phyloP scores from a whole-genome alignment of 2,888 invertebrate genomes.

The Lapara coniferarum region DNA sequence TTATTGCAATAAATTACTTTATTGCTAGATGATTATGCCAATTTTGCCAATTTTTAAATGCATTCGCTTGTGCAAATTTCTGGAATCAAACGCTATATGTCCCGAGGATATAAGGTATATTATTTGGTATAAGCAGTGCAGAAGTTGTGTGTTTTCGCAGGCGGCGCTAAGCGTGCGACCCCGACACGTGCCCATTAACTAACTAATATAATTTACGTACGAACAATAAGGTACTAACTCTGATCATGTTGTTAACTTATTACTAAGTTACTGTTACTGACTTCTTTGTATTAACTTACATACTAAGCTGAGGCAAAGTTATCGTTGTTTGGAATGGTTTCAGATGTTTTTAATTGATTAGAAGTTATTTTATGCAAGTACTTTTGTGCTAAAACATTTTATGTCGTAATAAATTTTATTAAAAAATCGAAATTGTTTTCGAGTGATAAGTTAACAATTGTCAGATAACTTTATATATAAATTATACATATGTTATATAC shows the following conservation, averaged over 20 bases:
- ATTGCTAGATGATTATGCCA: conserved; percentile 3
- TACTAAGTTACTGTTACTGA: conserved; percentile 42
- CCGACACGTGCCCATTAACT: conserved; percentile 63
- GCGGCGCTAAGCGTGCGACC: conserved; percentile 74
- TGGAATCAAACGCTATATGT: background rate
- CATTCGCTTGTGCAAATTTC: background rate
- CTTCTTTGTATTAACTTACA: background rate
- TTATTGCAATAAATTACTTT: background rate
- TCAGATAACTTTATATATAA: conserved; percentile 64
- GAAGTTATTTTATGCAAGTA: background rate
- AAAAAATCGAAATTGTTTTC: conserved; percentile 43
- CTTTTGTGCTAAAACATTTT: background rate
- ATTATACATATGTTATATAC: conserved; percentile 81
- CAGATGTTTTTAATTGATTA: background rate
- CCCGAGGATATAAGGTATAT: conserved; percentile 1
- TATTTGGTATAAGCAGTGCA: conserved; percentile 24
- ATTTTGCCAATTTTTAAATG: conserved; percentile 1
- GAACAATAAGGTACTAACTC: conserved; percentile 77
- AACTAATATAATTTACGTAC: conserved; percentile 73
- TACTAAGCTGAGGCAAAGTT: background rate
- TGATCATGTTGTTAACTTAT: conserved; percentile 75
- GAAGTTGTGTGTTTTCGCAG: conserved; percentile 74
- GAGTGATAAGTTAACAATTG: conserved; percentile 75
- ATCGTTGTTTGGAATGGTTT: background rate
- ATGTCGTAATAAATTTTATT: conserved; percentile 23